Conservation (phyloP, 2,113 vertebrate species). For the Brachypodius melanocephalos region DNA sequence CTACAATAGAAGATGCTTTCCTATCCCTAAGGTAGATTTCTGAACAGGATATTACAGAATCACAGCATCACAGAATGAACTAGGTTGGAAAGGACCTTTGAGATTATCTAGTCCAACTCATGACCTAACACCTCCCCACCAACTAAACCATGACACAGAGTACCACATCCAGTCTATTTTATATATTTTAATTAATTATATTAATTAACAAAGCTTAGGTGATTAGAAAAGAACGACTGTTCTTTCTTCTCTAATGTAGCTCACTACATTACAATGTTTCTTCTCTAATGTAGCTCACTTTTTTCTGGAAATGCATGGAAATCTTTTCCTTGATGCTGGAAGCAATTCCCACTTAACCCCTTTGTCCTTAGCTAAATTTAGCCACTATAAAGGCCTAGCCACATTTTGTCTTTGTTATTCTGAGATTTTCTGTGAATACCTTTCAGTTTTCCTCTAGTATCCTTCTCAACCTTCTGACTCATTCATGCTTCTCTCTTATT, state of each 20-base stretch:
- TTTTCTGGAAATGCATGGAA: background rate
- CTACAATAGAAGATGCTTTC: background rate
- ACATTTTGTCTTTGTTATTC: background rate
- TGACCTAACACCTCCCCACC: too few relatives aligned
- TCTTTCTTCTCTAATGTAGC: background rate
- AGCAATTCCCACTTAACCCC: background rate
- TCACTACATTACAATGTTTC: background rate
- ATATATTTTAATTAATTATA: background rate
- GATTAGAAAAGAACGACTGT: background rate
- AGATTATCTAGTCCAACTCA: background rate
- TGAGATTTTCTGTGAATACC: background rate
- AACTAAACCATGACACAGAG: background rate
- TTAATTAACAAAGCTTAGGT: background rate
- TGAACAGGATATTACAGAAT: background rate
- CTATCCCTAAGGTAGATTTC: background rate
- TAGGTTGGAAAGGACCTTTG: background rate
- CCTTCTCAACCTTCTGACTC: background rate
- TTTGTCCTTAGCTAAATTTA: background rate
- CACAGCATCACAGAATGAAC: background rate
- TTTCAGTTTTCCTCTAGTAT: background rate
- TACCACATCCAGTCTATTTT: too few relatives aligned
- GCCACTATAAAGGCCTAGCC: background rate
- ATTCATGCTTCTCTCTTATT: background rate
- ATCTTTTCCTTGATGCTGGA: background rate
- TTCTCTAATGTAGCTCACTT: background rate